Percentiles rank a stretch among this genome's conserved stretches.
phyloP scores from a whole-genome alignment of 2,113 vertebrate genomes.

The Hippocampus mohnikei region DNA sequence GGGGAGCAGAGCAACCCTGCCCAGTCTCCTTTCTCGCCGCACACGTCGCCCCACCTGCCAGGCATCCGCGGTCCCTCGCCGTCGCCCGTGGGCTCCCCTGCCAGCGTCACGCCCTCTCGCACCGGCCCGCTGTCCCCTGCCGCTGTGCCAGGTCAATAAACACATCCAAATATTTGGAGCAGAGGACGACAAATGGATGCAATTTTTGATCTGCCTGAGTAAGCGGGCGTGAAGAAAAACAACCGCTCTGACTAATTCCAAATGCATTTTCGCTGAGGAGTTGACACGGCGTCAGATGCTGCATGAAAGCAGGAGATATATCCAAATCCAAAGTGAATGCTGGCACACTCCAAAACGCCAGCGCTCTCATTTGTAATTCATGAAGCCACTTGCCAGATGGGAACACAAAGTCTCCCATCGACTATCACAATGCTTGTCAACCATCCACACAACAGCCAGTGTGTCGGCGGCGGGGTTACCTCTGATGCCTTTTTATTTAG shows the following conservation, averaged over 20 bases:
- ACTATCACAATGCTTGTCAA: conserved; percentile 23
- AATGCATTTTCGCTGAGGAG: conserved; percentile 5
- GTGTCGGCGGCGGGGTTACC: neutral
- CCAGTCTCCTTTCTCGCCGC: conserved; percentile 97
- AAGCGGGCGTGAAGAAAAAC: neutral
- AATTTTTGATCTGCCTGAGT: neutral
- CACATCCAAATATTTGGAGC: neutral
- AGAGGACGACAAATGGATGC: neutral
- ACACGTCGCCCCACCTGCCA: conserved; percentile 95
- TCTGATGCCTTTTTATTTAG: neutral
- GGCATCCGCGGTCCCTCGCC: conserved; percentile 95
- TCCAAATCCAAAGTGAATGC: conserved; percentile 30
- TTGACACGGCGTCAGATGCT: conserved; percentile 4
- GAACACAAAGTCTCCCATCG: conserved; percentile 25
- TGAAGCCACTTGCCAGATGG: conserved; percentile 29
- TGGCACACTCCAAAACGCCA: conserved; percentile 14
- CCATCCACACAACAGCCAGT: conserved; percentile 8
- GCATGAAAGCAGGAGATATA: conserved; percentile 18
- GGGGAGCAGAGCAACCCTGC: conserved; percentile 98
- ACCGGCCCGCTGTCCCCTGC: conserved; percentile 93
- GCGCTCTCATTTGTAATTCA: conserved; percentile 40
- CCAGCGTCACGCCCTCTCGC: conserved; percentile 90
- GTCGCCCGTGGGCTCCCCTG: conserved; percentile 94
- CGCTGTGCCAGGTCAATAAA: conserved; percentile 85
- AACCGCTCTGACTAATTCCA: conserved; percentile 4